Conservation (phyloP, 2,113 vertebrate genomes). For the Aegithalos caudatus region DNA sequence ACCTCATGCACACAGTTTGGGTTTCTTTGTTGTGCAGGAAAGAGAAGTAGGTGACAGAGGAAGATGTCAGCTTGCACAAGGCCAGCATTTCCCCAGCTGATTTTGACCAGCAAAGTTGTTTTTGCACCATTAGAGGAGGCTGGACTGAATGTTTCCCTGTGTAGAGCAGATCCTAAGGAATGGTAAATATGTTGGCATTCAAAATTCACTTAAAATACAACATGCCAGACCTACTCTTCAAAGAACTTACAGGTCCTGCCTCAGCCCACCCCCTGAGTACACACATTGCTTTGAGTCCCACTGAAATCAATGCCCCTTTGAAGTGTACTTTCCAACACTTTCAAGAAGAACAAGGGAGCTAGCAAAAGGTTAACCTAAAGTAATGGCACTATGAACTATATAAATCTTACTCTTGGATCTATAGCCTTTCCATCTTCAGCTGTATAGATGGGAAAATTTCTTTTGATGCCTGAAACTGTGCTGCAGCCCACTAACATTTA, state of each 20-base stretch:
- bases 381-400: not conserved
- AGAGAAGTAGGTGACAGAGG: not conserved
- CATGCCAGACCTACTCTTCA: not conserved
- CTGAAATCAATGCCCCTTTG: not conserved
- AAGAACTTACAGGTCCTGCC: not conserved
- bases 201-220: not conserved
- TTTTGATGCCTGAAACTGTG: not conserved
- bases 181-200: not conserved
- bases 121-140: not conserved
- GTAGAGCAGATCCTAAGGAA: not conserved
- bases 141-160: not conserved
- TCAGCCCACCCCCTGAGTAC: not conserved
- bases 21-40: not conserved
- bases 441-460: not conserved
- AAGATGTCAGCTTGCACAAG: not conserved
- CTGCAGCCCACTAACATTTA: not conserved
- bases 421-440: not conserved
- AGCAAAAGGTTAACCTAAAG: not conserved
- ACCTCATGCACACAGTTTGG: not conserved
- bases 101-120: not conserved
- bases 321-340: not conserved
- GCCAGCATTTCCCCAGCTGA: rapidly evolving
- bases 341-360: not conserved
- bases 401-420: not conserved
- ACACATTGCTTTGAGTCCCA: not conserved